A percentile compares a stretch with the other conserved stretches of the same genome.
Evolutionary conservation across 2,888 invertebrate species (phyloP).

Genomic region (Sinopyrophorus schimmeli): DNA sequence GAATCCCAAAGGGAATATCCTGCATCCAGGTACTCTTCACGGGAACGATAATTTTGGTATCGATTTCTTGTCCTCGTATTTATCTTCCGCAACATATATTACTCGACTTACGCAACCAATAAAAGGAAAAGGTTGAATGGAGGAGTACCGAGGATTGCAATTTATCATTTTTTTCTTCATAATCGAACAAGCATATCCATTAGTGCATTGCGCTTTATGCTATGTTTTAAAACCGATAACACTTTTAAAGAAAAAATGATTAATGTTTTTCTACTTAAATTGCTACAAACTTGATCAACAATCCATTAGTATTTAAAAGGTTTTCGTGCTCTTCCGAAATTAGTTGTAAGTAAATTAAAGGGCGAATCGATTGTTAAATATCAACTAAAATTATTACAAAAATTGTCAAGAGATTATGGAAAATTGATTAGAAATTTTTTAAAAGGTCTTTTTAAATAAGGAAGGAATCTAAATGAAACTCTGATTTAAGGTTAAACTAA

Average conservation of each 20-base stretch:
- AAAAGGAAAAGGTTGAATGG: constrained; percentile 7
- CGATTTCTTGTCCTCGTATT: constrained; percentile 18
- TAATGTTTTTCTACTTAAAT: not conserved
- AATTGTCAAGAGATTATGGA: too few relatives aligned
- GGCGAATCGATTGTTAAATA: too few relatives aligned
- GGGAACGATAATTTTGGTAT: constrained; percentile 23
- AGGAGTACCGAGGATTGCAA: not conserved
- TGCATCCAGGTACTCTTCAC: constrained; percentile 17
- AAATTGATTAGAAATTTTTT: too few relatives aligned
- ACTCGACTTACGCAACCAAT: constrained; percentile 12
- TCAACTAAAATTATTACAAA: too few relatives aligned
- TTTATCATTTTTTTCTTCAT: constrained; percentile 11
- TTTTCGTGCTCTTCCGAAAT: too few relatives aligned
- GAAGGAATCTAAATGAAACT: too few relatives aligned
- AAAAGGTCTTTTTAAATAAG: too few relatives aligned
- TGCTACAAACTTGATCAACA: too few relatives aligned
- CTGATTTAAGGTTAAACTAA: too few relatives aligned
- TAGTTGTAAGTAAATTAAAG: too few relatives aligned
- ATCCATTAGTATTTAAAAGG: too few relatives aligned
- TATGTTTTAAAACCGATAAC: constrained; percentile 5
- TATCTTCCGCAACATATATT: constrained; percentile 14
- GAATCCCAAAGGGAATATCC: constrained; percentile 9
- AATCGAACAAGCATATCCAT: constrained; percentile 4
- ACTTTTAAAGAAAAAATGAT: constrained; percentile 2
- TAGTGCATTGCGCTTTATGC: constrained; percentile 9